Evolutionary conservation across 2,888 invertebrate genomes (phyloP).

Genomic region (Spisula subtruncata): DNA sequence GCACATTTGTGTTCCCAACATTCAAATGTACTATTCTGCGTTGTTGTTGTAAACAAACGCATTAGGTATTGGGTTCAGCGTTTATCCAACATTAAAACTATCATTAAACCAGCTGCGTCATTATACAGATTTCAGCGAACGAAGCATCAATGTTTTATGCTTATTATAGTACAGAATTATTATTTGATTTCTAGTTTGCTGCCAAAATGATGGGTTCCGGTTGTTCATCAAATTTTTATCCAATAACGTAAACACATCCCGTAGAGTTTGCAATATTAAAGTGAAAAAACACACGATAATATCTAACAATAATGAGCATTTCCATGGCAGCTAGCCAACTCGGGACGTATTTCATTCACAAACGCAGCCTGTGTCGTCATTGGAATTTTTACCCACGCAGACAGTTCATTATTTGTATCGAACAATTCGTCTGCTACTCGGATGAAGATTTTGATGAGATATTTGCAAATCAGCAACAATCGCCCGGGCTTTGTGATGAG

Average conservation of each 20-base stretch:
- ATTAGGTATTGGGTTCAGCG: no score
- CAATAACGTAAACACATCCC: constrained; percentile 11
- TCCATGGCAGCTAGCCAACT: constrained; percentile 12
- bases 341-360: no score
- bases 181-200: neutral
- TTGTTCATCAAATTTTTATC: constrained; percentile 14
- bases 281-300: constrained; percentile 13
- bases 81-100: no score
- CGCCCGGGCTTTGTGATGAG: neutral
- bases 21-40: no score
- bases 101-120: no score
- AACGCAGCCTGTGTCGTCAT: constrained; percentile 27
- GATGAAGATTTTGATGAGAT: constrained; percentile 16
- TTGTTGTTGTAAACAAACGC: no score
- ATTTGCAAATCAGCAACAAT: no score
- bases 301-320: constrained; percentile 14
- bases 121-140: no score
- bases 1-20: no score
- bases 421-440: constrained; percentile 11
- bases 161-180: neutral
- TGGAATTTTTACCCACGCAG: constrained; percentile 35
- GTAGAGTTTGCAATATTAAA: neutral
- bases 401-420: constrained; percentile 11
- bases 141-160: neutral
- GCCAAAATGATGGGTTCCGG: neutral